A percentile compares a stretch with the other conserved stretches of the same genome.
These are phyloP conservation scores for Chrysochloris asiatica DNA, from an alignment of 2,113 vertebrate species.

Conservation along the genomic window DNA sequence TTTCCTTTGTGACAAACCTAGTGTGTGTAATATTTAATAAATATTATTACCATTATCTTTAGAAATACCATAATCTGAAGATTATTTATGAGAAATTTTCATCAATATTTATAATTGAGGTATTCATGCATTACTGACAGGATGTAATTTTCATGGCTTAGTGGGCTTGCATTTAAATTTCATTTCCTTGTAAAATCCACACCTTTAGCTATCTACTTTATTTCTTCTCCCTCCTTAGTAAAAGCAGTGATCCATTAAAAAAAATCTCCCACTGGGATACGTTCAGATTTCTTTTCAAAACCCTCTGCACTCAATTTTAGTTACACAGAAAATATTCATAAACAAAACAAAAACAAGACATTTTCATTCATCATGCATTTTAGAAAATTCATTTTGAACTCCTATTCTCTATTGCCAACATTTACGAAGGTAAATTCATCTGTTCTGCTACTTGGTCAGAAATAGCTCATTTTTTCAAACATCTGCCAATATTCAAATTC, in stretches of 20 bases:
- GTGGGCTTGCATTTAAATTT: constrained; percentile 41
- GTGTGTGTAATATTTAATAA: not conserved
- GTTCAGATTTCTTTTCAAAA: constrained; percentile 59
- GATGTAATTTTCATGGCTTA: not conserved
- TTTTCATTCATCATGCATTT: constrained; percentile 58
- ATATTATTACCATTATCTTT: not conserved
- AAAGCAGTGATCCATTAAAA: constrained; percentile 19
- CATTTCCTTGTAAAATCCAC: constrained; percentile 3
- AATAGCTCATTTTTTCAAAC: constrained; percentile 48
- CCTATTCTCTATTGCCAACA: constrained; percentile 20
- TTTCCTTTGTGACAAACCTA: not conserved
- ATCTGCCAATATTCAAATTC: constrained; percentile 55
- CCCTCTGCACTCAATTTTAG: not conserved
- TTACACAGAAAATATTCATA: constrained; percentile 24
- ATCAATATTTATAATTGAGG: constrained; percentile 34
- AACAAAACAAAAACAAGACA: constrained; percentile 47
- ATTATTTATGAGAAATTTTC: not conserved
- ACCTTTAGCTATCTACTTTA: not conserved
- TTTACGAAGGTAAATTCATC: constrained; percentile 55
- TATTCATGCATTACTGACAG: not conserved
- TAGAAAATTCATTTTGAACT: constrained; percentile 48
- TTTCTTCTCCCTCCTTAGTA: not conserved
- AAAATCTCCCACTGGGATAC: not conserved
- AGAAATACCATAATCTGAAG: not conserved
- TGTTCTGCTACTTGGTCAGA: constrained; percentile 30